Base-by-base conservation (phyloP, 2,888 invertebrate species). In the Microdon myrmicae region DNA sequence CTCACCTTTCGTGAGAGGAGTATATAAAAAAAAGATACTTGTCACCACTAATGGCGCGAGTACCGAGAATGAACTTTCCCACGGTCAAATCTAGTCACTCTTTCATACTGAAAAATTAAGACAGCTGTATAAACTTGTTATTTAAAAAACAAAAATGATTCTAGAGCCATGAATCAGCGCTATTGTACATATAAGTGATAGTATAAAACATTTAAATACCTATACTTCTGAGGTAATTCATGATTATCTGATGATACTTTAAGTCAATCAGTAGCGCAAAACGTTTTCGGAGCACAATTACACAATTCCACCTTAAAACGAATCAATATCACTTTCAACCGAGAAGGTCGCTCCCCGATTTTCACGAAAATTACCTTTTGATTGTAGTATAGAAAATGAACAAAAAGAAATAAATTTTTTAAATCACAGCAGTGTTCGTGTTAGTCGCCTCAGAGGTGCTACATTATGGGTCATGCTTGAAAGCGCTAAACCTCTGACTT, bases 151-250 rank as follows among this genome's bases (percentile, higher is more conserved):
- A 29, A 8, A 10, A 32, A 16, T n/a, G n/a, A n/a, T n/a, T n/a
- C n/a, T n/a, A n/a, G n/a, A n/a, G n/a, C n/a, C n/a, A n/a, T n/a
- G n/a, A n/a, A n/a, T n/a, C n/a, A n/a, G n/a, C n/a, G n/a, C 8
- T 9, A 35, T 13, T 12, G 8, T 35, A 35, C 37, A 31, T 37
- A 14, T 22, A 35, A 34, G 26, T 39, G 44, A 35, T 3, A 19
- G 28, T 25, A 31, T 6, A 26, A 23, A 29, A 28, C 29, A n/a
- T 39, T 37, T 16, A 38, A 35, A 38, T 64, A 67, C 58, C 59
- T 55, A 64, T 55, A 28, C 54, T 60, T 32, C 67, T 48, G 31
- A 67, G 51, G 43, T 67, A 67, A 25, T 67, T 59, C 67, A 67
- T 67, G 49, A 44, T 67, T 39, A 41, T 47, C 9, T 47, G 53